phyloP scores from a whole-genome alignment of 1,140 invertebrate genomes.

The Drosophila ohnishii region DNA sequence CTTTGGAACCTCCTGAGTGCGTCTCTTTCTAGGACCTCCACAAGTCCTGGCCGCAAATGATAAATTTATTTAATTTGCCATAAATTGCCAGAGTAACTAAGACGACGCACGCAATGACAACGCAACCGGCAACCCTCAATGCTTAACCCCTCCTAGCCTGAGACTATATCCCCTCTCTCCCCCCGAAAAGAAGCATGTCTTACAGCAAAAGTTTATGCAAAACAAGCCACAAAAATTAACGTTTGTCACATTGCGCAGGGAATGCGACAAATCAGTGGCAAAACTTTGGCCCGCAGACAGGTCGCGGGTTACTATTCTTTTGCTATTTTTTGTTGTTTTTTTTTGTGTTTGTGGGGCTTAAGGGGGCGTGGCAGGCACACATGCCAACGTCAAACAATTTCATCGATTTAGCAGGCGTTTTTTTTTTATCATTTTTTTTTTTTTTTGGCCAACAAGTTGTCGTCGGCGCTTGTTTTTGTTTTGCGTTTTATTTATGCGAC shows the following conservation, averaged over 20 bases:
- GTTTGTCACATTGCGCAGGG: constrained; percentile 79
- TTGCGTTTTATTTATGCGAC: constrained; percentile 72
- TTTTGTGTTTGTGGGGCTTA: background rate
- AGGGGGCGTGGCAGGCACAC: constrained; percentile 41
- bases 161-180: no score
- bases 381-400: constrained; percentile 66
- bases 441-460: constrained; percentile 70
- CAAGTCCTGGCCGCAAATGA: constrained; percentile 59
- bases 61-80: constrained; percentile 82
- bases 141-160: background rate
- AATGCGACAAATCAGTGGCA: constrained; percentile 79
- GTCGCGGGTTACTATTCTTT: constrained; percentile 1
- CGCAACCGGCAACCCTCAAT: constrained; percentile 9
- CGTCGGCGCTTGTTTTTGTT: constrained; percentile 33
- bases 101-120: constrained; percentile 76
- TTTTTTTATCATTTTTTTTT: background rate
- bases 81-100: constrained; percentile 79
- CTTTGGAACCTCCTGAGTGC: background rate
- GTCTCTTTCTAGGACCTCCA: background rate
- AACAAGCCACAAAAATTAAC: constrained; percentile 81
- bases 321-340: background rate
- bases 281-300: constrained; percentile 57
- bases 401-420: constrained; percentile 61
- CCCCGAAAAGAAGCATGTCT: constrained; percentile 21
- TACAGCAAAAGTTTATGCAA: constrained; percentile 75